Percentiles rank a stretch among this genome's conserved stretches.
These are phyloP conservation scores for Cheilosia vernalis DNA, from an alignment of 2,888 invertebrate species.

Conservation along the genomic window DNA sequence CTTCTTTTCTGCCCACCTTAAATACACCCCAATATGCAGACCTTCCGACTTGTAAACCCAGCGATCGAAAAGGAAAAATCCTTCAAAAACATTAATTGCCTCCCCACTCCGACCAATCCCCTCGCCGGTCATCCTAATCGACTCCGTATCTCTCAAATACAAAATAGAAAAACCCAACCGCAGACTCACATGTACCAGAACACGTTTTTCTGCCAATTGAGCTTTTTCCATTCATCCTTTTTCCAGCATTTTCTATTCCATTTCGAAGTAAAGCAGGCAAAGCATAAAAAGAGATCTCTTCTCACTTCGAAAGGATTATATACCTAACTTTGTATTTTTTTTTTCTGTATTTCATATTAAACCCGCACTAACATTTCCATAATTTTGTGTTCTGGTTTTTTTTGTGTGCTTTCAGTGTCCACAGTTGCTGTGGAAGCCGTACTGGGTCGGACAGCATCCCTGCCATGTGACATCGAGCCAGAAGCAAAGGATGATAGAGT, in stretches of 20 bases:
- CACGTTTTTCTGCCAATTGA: conserved; percentile 54
- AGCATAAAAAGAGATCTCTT: conserved; percentile 11
- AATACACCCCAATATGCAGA: not conserved
- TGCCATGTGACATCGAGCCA: conserved; percentile 95
- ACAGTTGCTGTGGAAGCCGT: conserved; percentile 92
- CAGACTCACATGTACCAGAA: conserved; percentile 31
- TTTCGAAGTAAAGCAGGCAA: conserved; percentile 30
- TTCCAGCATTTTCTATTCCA: conserved; percentile 28
- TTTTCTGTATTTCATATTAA: not conserved
- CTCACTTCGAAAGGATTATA: conserved; percentile 31
- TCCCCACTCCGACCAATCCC: not conserved
- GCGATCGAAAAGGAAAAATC: not conserved
- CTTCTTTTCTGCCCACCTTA: not conserved
- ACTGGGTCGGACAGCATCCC: conserved; percentile 91
- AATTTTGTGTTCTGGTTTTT: conserved; percentile 34
- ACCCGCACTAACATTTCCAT: conserved; percentile 53
- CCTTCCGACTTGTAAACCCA: not conserved
- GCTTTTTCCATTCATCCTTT: not conserved
- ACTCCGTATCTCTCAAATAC: conserved; percentile 3
- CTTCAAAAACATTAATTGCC: conserved; percentile 51
- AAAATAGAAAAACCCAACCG: conserved; percentile 29
- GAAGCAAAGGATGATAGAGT: conserved; percentile 92
- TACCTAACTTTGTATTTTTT: not conserved
- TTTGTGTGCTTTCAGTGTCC: conserved; percentile 84
- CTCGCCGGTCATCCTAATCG: conserved; percentile 15